Evolutionary conservation across 1,140 invertebrate species (phyloP).

Genomic region (Lamellibrachia luymesi): DNA sequence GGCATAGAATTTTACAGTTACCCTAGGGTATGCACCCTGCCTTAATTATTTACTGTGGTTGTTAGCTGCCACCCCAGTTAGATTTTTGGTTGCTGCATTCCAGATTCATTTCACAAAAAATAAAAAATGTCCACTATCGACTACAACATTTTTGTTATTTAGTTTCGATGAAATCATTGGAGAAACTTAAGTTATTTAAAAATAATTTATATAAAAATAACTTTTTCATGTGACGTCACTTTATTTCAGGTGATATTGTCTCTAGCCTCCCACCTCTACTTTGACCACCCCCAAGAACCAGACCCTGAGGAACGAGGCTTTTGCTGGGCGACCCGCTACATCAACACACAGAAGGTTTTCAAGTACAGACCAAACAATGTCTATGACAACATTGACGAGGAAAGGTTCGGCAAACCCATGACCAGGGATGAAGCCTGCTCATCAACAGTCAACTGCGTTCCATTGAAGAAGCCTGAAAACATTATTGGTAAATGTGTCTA

Average conservation of each 20-base stretch:
- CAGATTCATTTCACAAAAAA: too few relatives aligned
- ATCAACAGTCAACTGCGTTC: slow-evolving; percentile 26
- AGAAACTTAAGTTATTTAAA: too few relatives aligned
- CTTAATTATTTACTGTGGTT: too few relatives aligned
- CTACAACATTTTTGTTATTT: too few relatives aligned
- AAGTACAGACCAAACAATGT: slow-evolving; percentile 43
- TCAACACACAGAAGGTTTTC: slow-evolving; percentile 39
- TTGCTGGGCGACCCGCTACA: slow-evolving; percentile 48
- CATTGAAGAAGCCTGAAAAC: slow-evolving; percentile 18
- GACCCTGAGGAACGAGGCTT: slow-evolving; percentile 47
- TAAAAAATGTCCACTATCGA: too few relatives aligned
- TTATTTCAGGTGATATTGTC: slow-evolving; percentile 42
- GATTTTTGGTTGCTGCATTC: too few relatives aligned
- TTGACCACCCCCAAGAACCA: slow-evolving; percentile 52
- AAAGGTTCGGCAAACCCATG: not conserved
- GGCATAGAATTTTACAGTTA: too few relatives aligned
- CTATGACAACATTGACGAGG: slow-evolving; percentile 41
- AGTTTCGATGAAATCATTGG: too few relatives aligned
- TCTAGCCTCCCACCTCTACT: slow-evolving; percentile 48
- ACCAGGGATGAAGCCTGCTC: not conserved
- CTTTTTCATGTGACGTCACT: not conserved
- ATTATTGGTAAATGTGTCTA: slow-evolving; percentile 15
- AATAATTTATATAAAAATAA: too few relatives aligned
- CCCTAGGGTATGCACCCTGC: too few relatives aligned
- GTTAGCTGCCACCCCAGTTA: too few relatives aligned